Percentiles rank a stretch among this genome's conserved stretches.
These are phyloP conservation scores for Allygus modestus DNA, from an alignment of 2,888 invertebrate genomes.

Conservation along the genomic window DNA sequence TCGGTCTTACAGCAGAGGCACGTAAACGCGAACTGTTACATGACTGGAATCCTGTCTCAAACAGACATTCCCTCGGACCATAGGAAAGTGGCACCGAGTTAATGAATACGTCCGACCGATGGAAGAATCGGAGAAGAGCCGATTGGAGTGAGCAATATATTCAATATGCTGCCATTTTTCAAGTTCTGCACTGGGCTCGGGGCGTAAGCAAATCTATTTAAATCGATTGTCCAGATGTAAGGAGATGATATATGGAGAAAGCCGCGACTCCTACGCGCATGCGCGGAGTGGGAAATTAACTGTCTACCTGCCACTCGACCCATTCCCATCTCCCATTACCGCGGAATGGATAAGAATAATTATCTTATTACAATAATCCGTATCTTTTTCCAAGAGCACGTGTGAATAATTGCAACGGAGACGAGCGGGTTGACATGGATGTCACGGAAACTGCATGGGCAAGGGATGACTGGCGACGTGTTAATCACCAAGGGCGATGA, in stretches of 20 bases:
- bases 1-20: too few relatives aligned
- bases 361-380: slow-evolving; percentile 57
- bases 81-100: background rate
- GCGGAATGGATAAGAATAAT: slow-evolving; percentile 30
- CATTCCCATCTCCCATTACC: background rate
- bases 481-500: background rate
- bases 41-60: too few relatives aligned
- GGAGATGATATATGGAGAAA: slow-evolving; percentile 50
- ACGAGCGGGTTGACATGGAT: background rate
- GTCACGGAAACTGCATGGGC: background rate
- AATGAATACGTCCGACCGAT: slow-evolving; percentile 39
- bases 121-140: slow-evolving; percentile 7
- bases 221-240: slow-evolving; percentile 57
- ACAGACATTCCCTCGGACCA: too few relatives aligned
- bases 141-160: slow-evolving; percentile 44
- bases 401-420: slow-evolving; percentile 28
- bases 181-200: slow-evolving; percentile 55
- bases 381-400: slow-evolving; percentile 16
- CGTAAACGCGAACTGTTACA: too few relatives aligned
- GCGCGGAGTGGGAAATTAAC: slow-evolving; percentile 38
- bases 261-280: slow-evolving; percentile 57
- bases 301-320: slow-evolving; percentile 29
- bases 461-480: background rate
- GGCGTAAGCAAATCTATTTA: slow-evolving; percentile 59
- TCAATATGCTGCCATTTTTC: slow-evolving; percentile 57